Evolutionary conservation across 2,888 invertebrate genomes (phyloP).

Genomic region (Ariolimax columbianus): DNA sequence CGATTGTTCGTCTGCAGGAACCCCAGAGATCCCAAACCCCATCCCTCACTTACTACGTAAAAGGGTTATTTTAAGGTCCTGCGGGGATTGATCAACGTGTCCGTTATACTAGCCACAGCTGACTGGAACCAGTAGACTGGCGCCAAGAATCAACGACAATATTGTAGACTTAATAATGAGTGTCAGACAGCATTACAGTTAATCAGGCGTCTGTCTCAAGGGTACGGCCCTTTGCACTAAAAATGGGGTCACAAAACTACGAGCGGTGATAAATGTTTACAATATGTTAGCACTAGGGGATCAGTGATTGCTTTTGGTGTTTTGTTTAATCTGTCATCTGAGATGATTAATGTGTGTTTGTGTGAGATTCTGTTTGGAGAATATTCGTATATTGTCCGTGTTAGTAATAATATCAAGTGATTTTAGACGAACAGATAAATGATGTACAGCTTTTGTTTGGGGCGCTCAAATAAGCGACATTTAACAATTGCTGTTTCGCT

Average conservation of each 20-base stretch:
- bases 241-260: not conserved
- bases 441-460: too few species aligned
- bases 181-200: not conserved
- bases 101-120: not conserved
- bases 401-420: too few species aligned
- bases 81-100: not conserved
- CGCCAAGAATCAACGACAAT: not conserved
- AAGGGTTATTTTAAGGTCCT: not conserved
- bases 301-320: not conserved
- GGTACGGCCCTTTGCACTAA: not conserved
- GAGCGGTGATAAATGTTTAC: not conserved
- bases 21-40: too few species aligned
- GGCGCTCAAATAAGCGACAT: too few species aligned
- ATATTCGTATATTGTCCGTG: too few species aligned
- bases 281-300: not conserved
- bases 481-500: too few species aligned
- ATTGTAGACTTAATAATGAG: not conserved
- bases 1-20: too few species aligned
- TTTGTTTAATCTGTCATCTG: not conserved
- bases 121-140: not conserved
- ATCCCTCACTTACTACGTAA: too few species aligned
- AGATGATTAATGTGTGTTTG: not conserved
- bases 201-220: not conserved
- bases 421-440: too few species aligned
- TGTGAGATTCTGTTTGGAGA: not conserved